Evolutionary conservation across 2,888 invertebrate species (phyloP).

Genomic region (Noctua fimbriata): DNA sequence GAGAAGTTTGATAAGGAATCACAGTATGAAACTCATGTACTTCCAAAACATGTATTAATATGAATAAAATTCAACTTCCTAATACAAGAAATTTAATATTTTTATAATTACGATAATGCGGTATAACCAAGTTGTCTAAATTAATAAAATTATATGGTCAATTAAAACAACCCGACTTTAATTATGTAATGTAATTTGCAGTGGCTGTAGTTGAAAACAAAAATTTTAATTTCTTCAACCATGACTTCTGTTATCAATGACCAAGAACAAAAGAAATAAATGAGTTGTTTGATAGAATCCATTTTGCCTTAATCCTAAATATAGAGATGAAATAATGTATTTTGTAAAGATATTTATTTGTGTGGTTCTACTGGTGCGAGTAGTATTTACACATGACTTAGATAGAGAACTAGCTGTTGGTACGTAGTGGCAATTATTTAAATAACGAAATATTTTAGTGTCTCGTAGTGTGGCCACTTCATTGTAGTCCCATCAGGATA

Average conservation of each 20-base stretch:
- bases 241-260: background rate
- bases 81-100: background rate
- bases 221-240: background rate
- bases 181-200: conserved; percentile 5
- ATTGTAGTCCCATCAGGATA: no score
- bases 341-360: background rate
- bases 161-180: conserved; percentile 23
- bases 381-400: background rate
- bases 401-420: background rate
- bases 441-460: background rate
- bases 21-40: background rate
- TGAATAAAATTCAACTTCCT: background rate
- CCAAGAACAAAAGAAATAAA: background rate
- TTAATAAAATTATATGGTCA: conserved; percentile 22
- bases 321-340: conserved; percentile 3
- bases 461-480: background rate
- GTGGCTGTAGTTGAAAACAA: background rate
- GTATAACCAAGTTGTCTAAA: background rate
- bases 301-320: background rate
- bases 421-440: conserved; percentile 20
- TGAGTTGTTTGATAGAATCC: background rate
- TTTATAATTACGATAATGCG: conserved; percentile 1
- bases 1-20: background rate
- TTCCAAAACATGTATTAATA: background rate
- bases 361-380: background rate